Evolutionary conservation across 2,797 vertebrate species (phyloP), one percentile per base, ranked within the genome.

Genomic region (Paratrypauchen microcephalus): DNA sequence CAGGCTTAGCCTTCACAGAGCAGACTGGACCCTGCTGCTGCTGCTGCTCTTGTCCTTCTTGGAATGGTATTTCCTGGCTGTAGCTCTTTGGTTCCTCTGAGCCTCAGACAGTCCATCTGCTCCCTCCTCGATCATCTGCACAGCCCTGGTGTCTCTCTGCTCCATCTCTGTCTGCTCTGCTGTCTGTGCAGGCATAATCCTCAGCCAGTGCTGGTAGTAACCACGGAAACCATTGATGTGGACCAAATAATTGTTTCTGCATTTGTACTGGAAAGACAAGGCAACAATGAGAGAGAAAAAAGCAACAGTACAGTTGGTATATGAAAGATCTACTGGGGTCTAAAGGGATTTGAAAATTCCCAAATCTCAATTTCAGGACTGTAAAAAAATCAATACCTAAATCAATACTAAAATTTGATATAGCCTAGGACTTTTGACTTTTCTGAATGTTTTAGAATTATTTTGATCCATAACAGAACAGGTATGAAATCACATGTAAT

Each of bases 141-240:
- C 66, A 19, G 57, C 2, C 0, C 59, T 71, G 2, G n/a, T 18
- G 63, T 68, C 23, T 6, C 52, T 6, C 70, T 75, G 62, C 61
- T 58, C 69, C 8, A 41, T 50, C 4, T 57, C 12, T 16, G 32
- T 47, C 71, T 76, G 68, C 54, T 76, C 59, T 0, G 78, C 79
- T 52, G 85, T 82, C 0, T 95, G 92, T 65, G 89, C 96, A 2
- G 93, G 93, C 96, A 96, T 95, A n/a, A 79, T 71, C 72, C 89
- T 94, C 57, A 99, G 83, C 98, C 98, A 99, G 36, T 92, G 75
- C 80, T 94, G 91, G 79, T 98, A 99, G 88, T 94, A 99, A 74
- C 96, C 95, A n/a, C 97, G 95, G 79, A 99, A 99, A 30, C 96
- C 95, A 32, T 99, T 92, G 0, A 99, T 96, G 74, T 95, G 97